Base-by-base conservation (phyloP, 1,140 invertebrate species). In the Penaeus japonicus region DNA sequence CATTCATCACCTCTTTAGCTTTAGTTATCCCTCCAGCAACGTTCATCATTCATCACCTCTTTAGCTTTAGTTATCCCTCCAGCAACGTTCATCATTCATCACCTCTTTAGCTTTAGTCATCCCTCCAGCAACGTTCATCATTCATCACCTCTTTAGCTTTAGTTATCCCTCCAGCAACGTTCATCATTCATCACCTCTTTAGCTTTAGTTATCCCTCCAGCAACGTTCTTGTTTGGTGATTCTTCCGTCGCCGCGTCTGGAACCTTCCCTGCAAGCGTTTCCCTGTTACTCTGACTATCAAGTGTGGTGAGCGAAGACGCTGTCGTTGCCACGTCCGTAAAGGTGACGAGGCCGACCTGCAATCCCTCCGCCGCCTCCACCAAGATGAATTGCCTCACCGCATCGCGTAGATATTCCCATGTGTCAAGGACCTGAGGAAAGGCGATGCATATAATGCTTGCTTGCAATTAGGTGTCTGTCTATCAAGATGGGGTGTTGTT, bases 321-420 rank as follows among this genome's bases (percentile, higher is more conserved):
- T 10, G 12, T 4, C 7, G 32, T 15, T 12, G 15, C 12, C 1
- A 4, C 0, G 62, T 53, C 15, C 10, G 22, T 30, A 70, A 84
- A 84, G 22, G 55, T n/a, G 2, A 84, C 83, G 18, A 84, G 35
- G 53, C 65, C 83, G 15, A 84, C 39, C 22, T 39, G 39, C 20
- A 32, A 55, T 2, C 75, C n/a, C 24, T 39, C 12, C n/a, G 62
- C 12, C 7, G 83, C 83, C 62, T 75, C 57, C 7, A 27, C 2
- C 35, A 27, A 20, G 47, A 84, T 84, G 83, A 75, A 84, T 53
- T 84, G 65, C 4, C 2, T 27, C 65, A 84, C 65, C 53, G 65
- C 32, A 27, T 84, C 83, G n/a, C 47, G 62, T n/a, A 84, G n/a
- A 20, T 65, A 73, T 17, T 75, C n/a, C 83, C 65, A 84, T 27